Evolutionary conservation across 2,113 vertebrate genomes (phyloP).

Genomic region (Gymnocephalus cernua): DNA sequence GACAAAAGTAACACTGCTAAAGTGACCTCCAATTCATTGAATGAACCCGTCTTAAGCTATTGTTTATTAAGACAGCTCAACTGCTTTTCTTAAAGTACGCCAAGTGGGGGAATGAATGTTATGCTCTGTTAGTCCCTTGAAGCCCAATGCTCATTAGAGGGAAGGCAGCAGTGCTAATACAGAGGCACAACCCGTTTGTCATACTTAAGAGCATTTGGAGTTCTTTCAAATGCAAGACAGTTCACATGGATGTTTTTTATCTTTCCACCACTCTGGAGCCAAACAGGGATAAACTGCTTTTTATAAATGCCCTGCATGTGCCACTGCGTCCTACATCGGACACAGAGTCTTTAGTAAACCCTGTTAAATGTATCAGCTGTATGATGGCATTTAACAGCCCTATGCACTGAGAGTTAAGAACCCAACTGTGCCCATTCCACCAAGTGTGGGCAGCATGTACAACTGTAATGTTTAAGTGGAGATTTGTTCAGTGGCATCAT

Average conservation of each 20-base stretch:
- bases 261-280: background rate
- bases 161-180: background rate
- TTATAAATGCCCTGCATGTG: background rate
- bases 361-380: background rate
- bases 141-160: conserved; percentile 7
- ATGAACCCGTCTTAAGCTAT: background rate
- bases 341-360: background rate
- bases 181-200: background rate
- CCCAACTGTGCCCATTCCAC: no score
- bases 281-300: background rate
- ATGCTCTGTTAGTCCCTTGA: background rate
- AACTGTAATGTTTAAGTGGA: background rate
- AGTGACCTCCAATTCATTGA: background rate
- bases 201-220: conserved; percentile 12
- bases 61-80: background rate
- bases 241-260: conserved; percentile 12
- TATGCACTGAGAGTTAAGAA: background rate
- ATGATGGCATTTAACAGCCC: background rate
- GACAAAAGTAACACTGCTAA: background rate
- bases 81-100: background rate
- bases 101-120: background rate
- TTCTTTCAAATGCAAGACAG: conserved; percentile 3
- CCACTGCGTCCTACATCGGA: background rate
- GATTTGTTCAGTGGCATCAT: background rate
- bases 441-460: background rate